Conservation (phyloP, 2,113 vertebrate species). For the Antechinus flavipes region DNA sequence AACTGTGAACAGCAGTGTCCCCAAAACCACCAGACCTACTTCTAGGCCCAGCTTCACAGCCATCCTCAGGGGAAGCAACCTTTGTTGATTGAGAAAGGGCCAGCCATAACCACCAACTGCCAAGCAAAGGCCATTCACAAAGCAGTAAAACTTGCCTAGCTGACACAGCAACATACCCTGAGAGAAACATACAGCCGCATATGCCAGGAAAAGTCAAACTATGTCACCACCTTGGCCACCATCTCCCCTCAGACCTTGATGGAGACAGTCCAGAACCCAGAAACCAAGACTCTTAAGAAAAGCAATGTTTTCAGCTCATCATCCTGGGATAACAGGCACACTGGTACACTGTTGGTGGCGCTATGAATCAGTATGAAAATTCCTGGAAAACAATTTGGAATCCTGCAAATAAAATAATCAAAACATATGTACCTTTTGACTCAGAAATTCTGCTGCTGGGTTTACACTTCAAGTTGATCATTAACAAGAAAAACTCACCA, state of each 20-base stretch:
- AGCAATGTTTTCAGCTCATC: neutral
- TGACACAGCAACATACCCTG: neutral
- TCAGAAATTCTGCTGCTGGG: neutral
- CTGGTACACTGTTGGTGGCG: neutral
- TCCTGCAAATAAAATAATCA: conserved; percentile 17
- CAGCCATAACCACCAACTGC: neutral
- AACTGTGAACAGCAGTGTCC: neutral
- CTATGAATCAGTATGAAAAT: neutral
- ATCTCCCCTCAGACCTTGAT: neutral
- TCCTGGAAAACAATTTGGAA: neutral
- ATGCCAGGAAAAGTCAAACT: neutral
- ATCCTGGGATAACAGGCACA: neutral
- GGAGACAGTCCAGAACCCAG: neutral
- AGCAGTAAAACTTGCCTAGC: neutral
- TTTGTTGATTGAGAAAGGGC: neutral
- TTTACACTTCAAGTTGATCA: neutral
- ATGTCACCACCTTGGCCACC: neutral
- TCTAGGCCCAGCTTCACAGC: neutral
- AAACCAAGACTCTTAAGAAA: too few species aligned
- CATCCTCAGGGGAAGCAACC: neutral
- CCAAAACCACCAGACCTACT: neutral
- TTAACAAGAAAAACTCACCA: neutral
- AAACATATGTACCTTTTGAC: neutral
- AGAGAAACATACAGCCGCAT: neutral
- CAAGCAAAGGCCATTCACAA: neutral